Base-by-base conservation (phyloP, 2,888 invertebrate genomes). In the Cosmia pyralina region DNA sequence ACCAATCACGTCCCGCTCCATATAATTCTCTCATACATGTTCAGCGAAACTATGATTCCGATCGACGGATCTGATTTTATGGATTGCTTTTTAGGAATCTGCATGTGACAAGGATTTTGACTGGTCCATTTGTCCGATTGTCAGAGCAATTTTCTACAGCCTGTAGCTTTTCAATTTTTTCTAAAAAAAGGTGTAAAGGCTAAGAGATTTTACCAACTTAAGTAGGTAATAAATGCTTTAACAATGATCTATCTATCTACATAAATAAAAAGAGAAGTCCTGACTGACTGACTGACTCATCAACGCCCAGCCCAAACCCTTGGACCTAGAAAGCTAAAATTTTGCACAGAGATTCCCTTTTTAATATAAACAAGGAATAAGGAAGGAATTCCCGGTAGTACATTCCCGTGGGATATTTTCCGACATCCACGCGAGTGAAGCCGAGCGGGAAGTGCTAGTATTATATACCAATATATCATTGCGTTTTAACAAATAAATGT, bases 1-100 rank as follows among this genome's bases (percentile, higher is more conserved):
- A 72, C 86, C 85, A 89, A 89, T 91, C 81, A 72, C 75, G 72
- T 62, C 85, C 77, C 83, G 83, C 84, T 82, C 66, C 86, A 89
- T 89, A 82, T 85, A 85, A 88, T 8, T 41, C 79, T 84, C 85
- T 84, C 85, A 77, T 68, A 67, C 68, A 69, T 81, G 78, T 75
- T 87, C 83, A 85, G 70, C 77, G 81, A 81, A 85, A 84, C 79
- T 69, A 82, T 84, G 84, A 74, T 81, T 83, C 72, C 70, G 62
- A 81, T 71, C 60, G 74, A 73, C 52, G 50, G 58, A 85, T 87
- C 85, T 85, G 83, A 88, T 88, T 80, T 70, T 52, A 74, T 65
- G 41, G 65, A 81, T 75, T 75, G 84, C 81, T 81, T 84, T 85
- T 77, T 81, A 65, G 55, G 59, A 60, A 77, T 82, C 64, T 70